A percentile compares a stretch with the other conserved stretches of the same genome.
Conservation (phyloP, 1,140 invertebrate species). For the Drosophila murphyi region DNA sequence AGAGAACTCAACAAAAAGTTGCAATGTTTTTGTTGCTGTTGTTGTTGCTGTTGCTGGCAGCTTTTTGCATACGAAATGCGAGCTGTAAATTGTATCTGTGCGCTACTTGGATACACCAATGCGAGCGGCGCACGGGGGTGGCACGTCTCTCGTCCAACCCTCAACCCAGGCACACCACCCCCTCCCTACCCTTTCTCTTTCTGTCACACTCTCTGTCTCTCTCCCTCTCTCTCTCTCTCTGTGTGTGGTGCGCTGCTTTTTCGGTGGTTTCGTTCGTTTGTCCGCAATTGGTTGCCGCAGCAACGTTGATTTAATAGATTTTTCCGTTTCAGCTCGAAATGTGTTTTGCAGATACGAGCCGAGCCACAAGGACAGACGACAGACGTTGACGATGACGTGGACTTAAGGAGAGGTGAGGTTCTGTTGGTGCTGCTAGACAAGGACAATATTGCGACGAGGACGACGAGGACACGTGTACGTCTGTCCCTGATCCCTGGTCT, state of each 20-base stretch:
- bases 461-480: slow-evolving; percentile 28
- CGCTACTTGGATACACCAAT: slow-evolving; percentile 79
- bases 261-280: slow-evolving; percentile 79
- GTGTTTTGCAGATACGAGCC: slow-evolving; percentile 73
- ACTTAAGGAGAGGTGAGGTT: not conserved
- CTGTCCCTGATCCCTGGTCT: not conserved
- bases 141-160: slow-evolving; percentile 23
- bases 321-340: slow-evolving; percentile 78
- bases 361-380: not conserved
- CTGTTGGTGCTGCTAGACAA: too few species aligned
- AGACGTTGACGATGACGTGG: slow-evolving; percentile 31
- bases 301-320: slow-evolving; percentile 84
- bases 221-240: not conserved
- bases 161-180: slow-evolving; percentile 12
- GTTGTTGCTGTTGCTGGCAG: slow-evolving; percentile 31
- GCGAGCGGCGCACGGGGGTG: slow-evolving; percentile 56
- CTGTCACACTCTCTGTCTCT: not conserved
- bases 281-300: slow-evolving; percentile 83
- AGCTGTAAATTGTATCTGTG: slow-evolving; percentile 83
- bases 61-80: slow-evolving; percentile 80
- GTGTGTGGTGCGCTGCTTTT: slow-evolving; percentile 39
- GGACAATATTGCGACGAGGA: not conserved
- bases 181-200: not conserved
- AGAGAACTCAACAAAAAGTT: slow-evolving; percentile 31
- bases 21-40: slow-evolving; percentile 17